phyloP scores from a whole-genome alignment of 2,888 invertebrate species.

The Frankliniella fusca region DNA sequence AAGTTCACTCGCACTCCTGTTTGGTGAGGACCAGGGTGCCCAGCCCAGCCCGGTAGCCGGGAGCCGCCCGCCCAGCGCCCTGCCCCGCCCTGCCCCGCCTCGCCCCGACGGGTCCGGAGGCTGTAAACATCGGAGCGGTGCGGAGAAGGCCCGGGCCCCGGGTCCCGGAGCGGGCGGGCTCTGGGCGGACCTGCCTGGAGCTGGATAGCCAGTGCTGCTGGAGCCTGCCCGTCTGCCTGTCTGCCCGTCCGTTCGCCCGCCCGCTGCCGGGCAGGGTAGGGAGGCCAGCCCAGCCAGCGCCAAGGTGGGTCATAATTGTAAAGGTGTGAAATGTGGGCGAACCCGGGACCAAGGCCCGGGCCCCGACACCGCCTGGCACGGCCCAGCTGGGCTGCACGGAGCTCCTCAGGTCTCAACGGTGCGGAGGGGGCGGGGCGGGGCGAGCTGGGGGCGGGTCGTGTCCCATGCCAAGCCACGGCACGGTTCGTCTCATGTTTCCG shows the following conservation, averaged over 20 bases:
- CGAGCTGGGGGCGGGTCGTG: neutral
- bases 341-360: neutral
- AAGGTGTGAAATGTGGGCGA: conserved; percentile 26
- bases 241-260: too few species aligned
- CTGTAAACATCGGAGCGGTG: neutral
- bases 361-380: neutral
- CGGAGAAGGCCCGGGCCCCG: neutral
- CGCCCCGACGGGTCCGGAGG: neutral
- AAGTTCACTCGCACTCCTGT: neutral
- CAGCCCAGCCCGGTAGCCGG: too few species aligned
- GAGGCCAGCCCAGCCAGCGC: neutral
- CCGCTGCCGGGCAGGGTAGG: neutral
- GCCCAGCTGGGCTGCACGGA: neutral
- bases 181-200: neutral
- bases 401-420: neutral
- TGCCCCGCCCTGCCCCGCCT: neutral
- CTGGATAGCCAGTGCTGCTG: neutral
- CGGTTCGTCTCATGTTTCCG: conserved; percentile 8
- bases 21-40: too few species aligned
- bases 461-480: neutral
- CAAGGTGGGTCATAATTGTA: conserved; percentile 6
- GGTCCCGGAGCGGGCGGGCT: neutral
- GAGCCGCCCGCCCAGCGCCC: too few species aligned
- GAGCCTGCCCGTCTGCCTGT: neutral
- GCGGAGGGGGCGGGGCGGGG: too few species aligned